A percentile compares a stretch with the other conserved stretches of the same genome.
These are phyloP conservation scores for Pholis gunnellus DNA, from an alignment of 2,113 vertebrate genomes.

Conservation along the genomic window DNA sequence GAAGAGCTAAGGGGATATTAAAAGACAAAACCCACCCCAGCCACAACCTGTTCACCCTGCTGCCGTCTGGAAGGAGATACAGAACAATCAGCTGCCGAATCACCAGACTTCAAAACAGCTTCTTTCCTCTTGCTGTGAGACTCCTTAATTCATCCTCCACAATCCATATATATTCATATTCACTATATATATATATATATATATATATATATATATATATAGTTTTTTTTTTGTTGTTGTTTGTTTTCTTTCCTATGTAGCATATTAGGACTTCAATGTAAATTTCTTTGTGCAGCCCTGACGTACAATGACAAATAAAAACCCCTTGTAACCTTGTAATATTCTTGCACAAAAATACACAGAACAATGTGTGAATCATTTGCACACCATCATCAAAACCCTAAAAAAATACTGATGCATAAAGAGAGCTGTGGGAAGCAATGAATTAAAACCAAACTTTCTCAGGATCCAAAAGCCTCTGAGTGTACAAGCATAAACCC, in stretches of 20 bases:
- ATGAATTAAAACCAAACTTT: constrained; percentile 71
- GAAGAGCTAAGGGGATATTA: not conserved
- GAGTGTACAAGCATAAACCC: constrained; percentile 62
- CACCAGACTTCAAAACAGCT: not conserved
- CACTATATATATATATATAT: too few species aligned
- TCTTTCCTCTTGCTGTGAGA: not conserved
- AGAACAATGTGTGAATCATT: too few species aligned
- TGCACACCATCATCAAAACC: constrained; percentile 16
- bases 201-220: too few species aligned
- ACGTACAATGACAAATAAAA: not conserved
- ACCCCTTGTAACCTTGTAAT: not conserved
- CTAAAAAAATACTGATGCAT: constrained; percentile 21
- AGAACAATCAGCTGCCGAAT: not conserved
- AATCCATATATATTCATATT: not conserved
- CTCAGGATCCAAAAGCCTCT: constrained; percentile 76
- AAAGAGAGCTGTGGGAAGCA: constrained; percentile 63
- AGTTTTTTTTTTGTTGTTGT: not conserved
- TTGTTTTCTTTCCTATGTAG: too few species aligned
- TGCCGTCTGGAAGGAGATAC: not conserved
- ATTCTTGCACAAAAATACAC: not conserved
- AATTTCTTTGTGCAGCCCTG: not conserved
- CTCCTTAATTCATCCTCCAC: not conserved
- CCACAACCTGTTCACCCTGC: not conserved
- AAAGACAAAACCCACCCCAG: not conserved
- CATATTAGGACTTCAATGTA: not conserved